Conservation (phyloP, 2,888 invertebrate species). For the Xestia rhomboidea region DNA sequence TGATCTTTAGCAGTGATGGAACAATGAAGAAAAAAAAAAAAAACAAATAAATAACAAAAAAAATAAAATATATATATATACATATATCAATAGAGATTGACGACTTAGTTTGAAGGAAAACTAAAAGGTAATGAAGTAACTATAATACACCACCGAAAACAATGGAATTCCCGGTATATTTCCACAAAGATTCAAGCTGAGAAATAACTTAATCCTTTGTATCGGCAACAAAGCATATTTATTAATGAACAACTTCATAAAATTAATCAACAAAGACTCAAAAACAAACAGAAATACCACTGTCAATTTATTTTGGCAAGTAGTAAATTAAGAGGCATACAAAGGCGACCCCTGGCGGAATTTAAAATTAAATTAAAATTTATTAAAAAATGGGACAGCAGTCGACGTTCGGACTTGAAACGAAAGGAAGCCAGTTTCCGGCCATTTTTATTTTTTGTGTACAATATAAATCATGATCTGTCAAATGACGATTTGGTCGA, state of each 20-base stretch:
- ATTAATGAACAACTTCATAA: background rate
- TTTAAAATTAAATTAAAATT: slow-evolving; percentile 41
- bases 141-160: background rate
- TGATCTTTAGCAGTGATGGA: background rate
- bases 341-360: slow-evolving; percentile 25
- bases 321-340: slow-evolving; percentile 28
- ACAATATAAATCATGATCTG: no score
- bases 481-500: no score
- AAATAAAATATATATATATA: no score
- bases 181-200: background rate
- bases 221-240: background rate
- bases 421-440: background rate
- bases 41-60: no score
- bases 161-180: background rate
- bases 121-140: background rate
- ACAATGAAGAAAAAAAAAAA: background rate
- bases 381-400: background rate
- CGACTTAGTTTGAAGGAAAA: background rate
- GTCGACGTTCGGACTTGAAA: background rate
- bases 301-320: slow-evolving; percentile 31
- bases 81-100: background rate
- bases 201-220: slow-evolving; percentile 12
- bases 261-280: slow-evolving; percentile 24
- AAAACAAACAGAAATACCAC: slow-evolving; percentile 27
- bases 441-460: background rate